Base-by-base conservation (phyloP, 2,113 vertebrate genomes). In the human region DNA sequence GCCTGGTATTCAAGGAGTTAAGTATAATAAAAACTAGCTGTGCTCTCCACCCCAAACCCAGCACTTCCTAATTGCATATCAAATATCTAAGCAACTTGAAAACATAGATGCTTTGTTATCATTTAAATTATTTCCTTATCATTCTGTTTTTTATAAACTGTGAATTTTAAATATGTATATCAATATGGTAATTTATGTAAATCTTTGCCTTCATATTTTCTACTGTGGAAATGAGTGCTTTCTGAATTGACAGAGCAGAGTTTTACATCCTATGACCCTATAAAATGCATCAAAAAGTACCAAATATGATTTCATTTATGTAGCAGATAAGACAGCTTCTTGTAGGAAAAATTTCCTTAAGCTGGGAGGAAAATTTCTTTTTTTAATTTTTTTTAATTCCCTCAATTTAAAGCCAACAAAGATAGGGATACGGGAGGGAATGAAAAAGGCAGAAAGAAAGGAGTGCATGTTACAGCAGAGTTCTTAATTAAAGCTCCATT, bases 141-240 rank as follows among this genome's bases (percentile, higher is more conserved):
- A 88, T 96, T 93, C 88, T 55, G 43, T 87, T 94, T 95, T 87
- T 97, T n/a, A 97, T 95, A 96, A 96, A 93, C 81, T 94, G 38
- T 88, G 90, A 92, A 88, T 85, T 96, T 94, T 78, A 92, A 96
- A 90, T 90, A 68, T 48, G 45, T 13, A 25, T 27, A 93, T 98
- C 96, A 96, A 93, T 95, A 97, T 97, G 97, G 72, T 98, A 98
- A 98, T 98, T 97, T 97, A 98, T 98, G 96, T 81, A 97, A 97
- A 98, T 98, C 96, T 85, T 30, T 50, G 30, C 64, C 78, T 93
- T 79, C 38, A 18, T 84, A 55, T 76, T 96, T 97, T 93, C 68
- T 94, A 80, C 84, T 86, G 95, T 92, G 38, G 70, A 97, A 48
- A 76, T 81, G 30, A 90, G 50, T 78, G 79, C 57, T 97, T 96